Percentiles rank a stretch among this genome's conserved stretches.
Evolutionary conservation across 2,113 vertebrate genomes (phyloP).

Genomic region (Chaenocephalus aceratus): DNA sequence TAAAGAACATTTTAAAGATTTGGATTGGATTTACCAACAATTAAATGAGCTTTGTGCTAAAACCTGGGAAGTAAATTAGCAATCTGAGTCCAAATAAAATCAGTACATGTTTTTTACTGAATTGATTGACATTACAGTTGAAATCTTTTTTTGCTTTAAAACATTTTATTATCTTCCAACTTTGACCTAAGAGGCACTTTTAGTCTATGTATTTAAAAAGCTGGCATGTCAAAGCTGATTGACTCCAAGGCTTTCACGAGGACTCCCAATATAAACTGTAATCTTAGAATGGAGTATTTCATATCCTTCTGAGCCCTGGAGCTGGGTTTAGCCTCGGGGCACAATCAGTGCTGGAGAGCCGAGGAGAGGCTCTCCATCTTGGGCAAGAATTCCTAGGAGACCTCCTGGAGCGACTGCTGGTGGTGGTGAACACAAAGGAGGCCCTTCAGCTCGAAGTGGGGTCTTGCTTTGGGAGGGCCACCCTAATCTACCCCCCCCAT

Average conservation of each 20-base stretch:
- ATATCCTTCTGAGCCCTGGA: constrained; percentile 50
- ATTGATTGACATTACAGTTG: not conserved
- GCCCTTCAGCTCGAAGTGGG: constrained; percentile 76
- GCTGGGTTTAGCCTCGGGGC: constrained; percentile 51
- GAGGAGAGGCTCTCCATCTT: constrained; percentile 55
- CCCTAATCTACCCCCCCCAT: constrained; percentile 37
- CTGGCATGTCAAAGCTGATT: constrained; percentile 18
- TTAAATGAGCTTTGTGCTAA: constrained; percentile 24
- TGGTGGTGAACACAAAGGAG: constrained; percentile 78
- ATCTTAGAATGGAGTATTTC: constrained; percentile 58
- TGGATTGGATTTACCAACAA: not conserved
- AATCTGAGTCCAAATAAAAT: constrained; percentile 9
- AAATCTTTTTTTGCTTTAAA: not conserved
- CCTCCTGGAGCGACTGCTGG: constrained; percentile 68
- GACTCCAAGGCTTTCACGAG: constrained; percentile 5
- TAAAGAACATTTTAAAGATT: constrained; percentile 12
- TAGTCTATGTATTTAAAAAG: constrained; percentile 26
- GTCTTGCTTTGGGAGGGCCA: constrained; percentile 64
- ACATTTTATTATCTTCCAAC: not conserved
- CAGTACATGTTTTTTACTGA: not conserved
- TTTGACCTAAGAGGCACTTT: constrained; percentile 18
- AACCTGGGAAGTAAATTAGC: not conserved
- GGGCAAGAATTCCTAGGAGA: constrained; percentile 70
- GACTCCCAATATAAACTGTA: constrained; percentile 34
- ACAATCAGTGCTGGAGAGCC: constrained; percentile 48